Evolutionary conservation across 1,140 invertebrate genomes (phyloP), one percentile per base, ranked within the genome.

Genomic region (Philaenus spumarius): DNA sequence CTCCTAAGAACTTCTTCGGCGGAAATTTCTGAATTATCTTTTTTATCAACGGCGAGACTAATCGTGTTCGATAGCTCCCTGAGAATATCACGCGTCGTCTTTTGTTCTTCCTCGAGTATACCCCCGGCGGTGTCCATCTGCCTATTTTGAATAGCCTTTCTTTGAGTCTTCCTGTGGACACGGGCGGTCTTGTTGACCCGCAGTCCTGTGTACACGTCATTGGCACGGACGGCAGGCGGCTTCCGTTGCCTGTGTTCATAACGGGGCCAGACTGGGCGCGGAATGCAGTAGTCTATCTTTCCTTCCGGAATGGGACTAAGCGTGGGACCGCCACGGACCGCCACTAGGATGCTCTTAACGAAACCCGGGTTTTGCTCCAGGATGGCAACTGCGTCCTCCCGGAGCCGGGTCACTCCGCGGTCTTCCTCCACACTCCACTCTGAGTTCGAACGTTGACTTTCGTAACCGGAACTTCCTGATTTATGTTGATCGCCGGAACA

Each of bases 231-330:
- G 51, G 48, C 30, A n/a, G 22, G 23, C 35, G 12, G n/a, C 20
- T 19, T 12, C 22, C 22, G 1, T 30, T 45, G 12, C 9, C 50
- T 17, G 24, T 53, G 30, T 37, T 59, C 59, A 47, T 47, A 50
- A 0, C 57, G 37, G 0, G 63, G 63, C 63, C 63, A 64, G 15
- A 64, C 58, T 20, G 63, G 63, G 6, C 60, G 63, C 11, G 63
- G 63, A 15, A 64, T 58, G 56, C 56, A 59, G 46, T 53, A 59
- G 48, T 64, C 63, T 17, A 64, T 34, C 12, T 50, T 52, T 2
- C 59, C 63, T 30, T 64, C 63, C 11, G 61, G 58, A 30, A 64
- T 64, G n/a, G 63, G 57, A 24, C 47, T 54, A 17, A 64, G 51
- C 3, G 26, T 30, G 3, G 26, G 26, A 30, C 26, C 26, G 37